Percentiles rank a stretch among this genome's conserved stretches.
phyloP scores from a whole-genome alignment of 2,113 vertebrate genomes.

The Pollachius pollachius region DNA sequence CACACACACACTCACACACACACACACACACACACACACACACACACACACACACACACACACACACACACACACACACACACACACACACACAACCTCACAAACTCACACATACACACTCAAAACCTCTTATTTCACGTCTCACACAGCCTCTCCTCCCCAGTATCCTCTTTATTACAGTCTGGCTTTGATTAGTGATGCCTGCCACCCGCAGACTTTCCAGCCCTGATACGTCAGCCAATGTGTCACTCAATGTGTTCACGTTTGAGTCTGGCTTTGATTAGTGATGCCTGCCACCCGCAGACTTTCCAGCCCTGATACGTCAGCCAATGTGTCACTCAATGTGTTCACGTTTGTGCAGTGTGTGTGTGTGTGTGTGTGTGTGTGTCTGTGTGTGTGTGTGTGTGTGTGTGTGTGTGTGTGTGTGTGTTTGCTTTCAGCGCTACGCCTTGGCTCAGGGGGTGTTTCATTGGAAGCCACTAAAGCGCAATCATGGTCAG shows the following conservation, averaged over 20 bases:
- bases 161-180: constrained; percentile 52
- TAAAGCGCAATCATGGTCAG: constrained; percentile 14
- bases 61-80: too few relatives aligned
- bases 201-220: constrained; percentile 48
- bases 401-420: constrained; percentile 1
- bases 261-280: constrained; percentile 45
- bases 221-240: constrained; percentile 24
- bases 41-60: too few relatives aligned
- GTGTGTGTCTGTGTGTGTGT: background rate
- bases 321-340: constrained; percentile 28
- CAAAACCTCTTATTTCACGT: too few relatives aligned
- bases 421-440: too few relatives aligned
- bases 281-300: constrained; percentile 49
- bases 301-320: constrained; percentile 29
- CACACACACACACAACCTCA: too few relatives aligned
- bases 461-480: constrained; percentile 1
- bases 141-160: constrained; percentile 10
- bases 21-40: too few relatives aligned
- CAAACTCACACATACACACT: too few relatives aligned
- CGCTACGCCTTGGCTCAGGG: background rate
- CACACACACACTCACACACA: too few relatives aligned
- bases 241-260: constrained; percentile 12
- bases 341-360: background rate
- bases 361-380: background rate
- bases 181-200: constrained; percentile 47